phyloP scores from a whole-genome alignment of 2,797 vertebrate species.

The Streptopelia turtur region DNA sequence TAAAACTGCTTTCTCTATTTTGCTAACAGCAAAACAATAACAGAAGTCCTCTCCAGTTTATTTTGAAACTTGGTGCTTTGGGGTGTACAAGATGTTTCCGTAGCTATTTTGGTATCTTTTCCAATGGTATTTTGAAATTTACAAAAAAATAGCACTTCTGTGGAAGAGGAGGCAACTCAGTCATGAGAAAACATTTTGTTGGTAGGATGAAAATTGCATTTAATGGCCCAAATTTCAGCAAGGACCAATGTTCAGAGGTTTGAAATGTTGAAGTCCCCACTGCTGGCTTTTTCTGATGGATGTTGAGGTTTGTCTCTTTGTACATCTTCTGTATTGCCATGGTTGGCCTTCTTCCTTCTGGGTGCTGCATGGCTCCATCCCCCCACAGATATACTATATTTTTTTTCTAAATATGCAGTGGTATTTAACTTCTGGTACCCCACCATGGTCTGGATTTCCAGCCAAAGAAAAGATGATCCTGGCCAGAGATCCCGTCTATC shows the following conservation, averaged over 20 bases:
- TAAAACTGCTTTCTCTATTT: background rate
- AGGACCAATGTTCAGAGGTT: background rate
- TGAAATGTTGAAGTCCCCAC: background rate
- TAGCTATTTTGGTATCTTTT: background rate
- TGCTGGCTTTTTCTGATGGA: background rate
- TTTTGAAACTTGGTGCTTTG: background rate
- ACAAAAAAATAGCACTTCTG: background rate
- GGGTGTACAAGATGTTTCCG: background rate
- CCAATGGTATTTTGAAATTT: background rate
- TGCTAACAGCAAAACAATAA: background rate
- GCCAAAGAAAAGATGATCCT: background rate
- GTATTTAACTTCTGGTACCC: background rate
- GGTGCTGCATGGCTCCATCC: background rate
- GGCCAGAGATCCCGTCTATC: background rate
- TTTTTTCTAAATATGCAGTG: background rate
- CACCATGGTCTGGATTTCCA: background rate
- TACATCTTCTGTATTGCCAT: rapidly evolving
- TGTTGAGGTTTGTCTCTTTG: background rate
- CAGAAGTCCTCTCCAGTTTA: background rate
- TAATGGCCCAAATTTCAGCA: background rate
- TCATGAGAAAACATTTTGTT: background rate
- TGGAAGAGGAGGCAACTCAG: background rate
- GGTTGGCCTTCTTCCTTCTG: rapidly evolving
- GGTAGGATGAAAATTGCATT: background rate
- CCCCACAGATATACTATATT: background rate